Evolutionary conservation across 2,113 vertebrate species (phyloP).

Genomic region (Eonycteris spelaea): DNA sequence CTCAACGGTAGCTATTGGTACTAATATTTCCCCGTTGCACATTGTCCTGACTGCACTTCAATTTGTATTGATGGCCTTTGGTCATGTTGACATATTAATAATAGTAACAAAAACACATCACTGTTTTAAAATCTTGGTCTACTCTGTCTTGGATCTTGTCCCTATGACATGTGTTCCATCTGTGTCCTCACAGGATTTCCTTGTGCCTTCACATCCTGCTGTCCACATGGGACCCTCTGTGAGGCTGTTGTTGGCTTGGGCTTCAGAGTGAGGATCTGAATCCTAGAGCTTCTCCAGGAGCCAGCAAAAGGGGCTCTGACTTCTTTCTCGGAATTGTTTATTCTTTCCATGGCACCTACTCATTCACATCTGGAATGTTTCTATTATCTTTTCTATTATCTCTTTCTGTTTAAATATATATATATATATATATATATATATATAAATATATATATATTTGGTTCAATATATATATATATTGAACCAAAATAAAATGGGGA

Average conservation of each 20-base stretch:
- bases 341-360: not conserved
- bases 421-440: not conserved
- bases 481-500: not conserved
- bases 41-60: not conserved
- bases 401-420: not conserved
- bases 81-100: fast-evolving
- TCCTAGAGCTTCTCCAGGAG: fast-evolving
- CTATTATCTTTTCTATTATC: not conserved
- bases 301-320: not conserved
- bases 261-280: not conserved
- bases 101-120: not conserved
- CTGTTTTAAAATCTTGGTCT: not conserved
- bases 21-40: fast-evolving
- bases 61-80: fast-evolving
- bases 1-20: not conserved
- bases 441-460: not conserved
- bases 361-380: not conserved
- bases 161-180: not conserved
- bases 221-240: not conserved
- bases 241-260: not conserved
- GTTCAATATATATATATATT: not conserved
- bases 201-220: not conserved
- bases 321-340: not conserved
- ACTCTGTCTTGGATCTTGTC: not conserved
- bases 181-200: not conserved